phyloP scores from a whole-genome alignment of 2,113 vertebrate species.

The Myotis brandtii region DNA sequence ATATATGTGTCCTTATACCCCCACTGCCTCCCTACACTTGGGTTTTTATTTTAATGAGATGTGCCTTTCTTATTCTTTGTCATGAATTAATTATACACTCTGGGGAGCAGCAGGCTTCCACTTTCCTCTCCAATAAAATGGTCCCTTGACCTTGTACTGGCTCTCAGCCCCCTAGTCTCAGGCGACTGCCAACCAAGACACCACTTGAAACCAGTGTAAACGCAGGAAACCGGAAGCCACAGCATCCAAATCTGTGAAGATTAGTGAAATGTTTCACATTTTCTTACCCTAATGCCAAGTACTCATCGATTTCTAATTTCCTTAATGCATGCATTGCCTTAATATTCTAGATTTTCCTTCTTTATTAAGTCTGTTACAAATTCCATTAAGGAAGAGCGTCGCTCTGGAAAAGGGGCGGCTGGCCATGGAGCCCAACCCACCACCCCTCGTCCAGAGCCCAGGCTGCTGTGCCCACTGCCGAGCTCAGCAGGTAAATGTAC shows the following conservation, averaged over 20 bases:
- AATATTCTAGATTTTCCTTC: neutral
- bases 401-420: neutral
- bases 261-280: neutral
- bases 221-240: slow-evolving; percentile 51
- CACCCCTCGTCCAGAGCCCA: neutral
- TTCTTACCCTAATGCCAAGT: neutral
- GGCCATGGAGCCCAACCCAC: neutral
- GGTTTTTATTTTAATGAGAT: neutral
- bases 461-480: neutral
- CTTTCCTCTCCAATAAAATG: neutral
- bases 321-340: neutral
- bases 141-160: neutral
- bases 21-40: neutral
- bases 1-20: no score
- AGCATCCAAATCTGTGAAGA: neutral
- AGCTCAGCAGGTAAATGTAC: neutral
- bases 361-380: neutral
- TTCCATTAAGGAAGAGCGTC: neutral
- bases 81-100: neutral
- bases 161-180: neutral
- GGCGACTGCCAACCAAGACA: slow-evolving; percentile 43
- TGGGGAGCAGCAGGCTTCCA: neutral
- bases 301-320: neutral
- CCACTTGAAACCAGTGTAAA: slow-evolving; percentile 30
- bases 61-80: neutral